phyloP scores from a whole-genome alignment of 92 coral and sea anemone species.

The Plumapathes pennacea region DNA sequence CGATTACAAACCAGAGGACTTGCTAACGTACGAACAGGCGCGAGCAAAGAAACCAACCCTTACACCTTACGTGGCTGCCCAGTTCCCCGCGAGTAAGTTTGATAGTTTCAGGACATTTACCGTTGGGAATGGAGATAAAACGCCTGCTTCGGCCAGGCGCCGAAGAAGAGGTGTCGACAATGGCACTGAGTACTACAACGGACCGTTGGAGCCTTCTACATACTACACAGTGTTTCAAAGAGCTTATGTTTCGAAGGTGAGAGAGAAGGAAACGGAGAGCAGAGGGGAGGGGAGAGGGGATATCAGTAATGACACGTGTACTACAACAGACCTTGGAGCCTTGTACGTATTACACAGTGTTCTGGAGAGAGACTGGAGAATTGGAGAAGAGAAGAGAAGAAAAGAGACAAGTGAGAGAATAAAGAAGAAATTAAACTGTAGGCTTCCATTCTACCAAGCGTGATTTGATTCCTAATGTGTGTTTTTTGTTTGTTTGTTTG shows the following conservation, averaged over 20 bases:
- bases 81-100: conserved; percentile 54
- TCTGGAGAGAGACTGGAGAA: too few species aligned
- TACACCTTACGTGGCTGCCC: conserved; percentile 73
- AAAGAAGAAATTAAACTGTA: too few species aligned
- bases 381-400: too few species aligned
- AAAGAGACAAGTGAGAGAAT: too few species aligned
- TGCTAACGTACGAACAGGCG: conserved; percentile 64
- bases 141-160: conserved; percentile 2
- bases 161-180: conserved; percentile 17
- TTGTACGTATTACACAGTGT: too few species aligned
- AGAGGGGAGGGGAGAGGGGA: too few species aligned
- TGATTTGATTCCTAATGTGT: neutral
- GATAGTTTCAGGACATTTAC: conserved; percentile 30
- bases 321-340: too few species aligned
- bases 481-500: neutral
- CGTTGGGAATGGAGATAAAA: conserved; percentile 52
- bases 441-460: too few species aligned
- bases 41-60: conserved; percentile 16
- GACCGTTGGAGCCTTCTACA: conserved; percentile 63
- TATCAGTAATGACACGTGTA: too few species aligned
- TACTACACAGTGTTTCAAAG: conserved; percentile 73
- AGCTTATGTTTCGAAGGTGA: conserved; percentile 70
- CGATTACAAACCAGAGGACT: conserved; percentile 22
- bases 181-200: conserved; percentile 53
- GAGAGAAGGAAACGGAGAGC: neutral